Evolutionary conservation across 2,797 vertebrate species (phyloP).

Genomic region (Columba guinea): DNA sequence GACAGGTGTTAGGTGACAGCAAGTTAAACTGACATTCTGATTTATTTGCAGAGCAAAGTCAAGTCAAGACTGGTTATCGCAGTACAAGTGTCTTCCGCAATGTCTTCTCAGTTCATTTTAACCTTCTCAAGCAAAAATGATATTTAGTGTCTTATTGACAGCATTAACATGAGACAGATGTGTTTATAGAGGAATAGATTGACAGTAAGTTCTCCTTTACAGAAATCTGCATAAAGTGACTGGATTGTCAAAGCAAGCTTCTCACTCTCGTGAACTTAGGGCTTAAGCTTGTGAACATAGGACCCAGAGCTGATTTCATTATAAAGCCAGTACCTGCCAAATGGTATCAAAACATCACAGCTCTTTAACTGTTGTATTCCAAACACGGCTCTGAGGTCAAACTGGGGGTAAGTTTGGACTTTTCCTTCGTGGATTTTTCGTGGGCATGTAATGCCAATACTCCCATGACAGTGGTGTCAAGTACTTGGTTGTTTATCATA

Average conservation of each 20-base stretch:
- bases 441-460: neutral
- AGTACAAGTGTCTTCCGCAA: neutral
- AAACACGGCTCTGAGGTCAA: neutral
- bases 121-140: constrained; percentile 7
- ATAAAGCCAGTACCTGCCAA: neutral
- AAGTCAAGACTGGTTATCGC: constrained; percentile 45
- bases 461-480: neutral
- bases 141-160: neutral
- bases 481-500: neutral
- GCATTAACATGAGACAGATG: neutral
- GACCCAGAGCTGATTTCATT: neutral
- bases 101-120: constrained; percentile 1
- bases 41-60: constrained; percentile 54
- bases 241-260: neutral
- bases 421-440: neutral
- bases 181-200: neutral
- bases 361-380: neutral
- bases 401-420: neutral
- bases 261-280: neutral
- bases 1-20: constrained; percentile 43
- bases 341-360: neutral
- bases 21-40: constrained; percentile 44
- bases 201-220: neutral
- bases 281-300: constrained; percentile 21
- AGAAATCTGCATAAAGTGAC: constrained; percentile 5